Evolutionary conservation across 2,888 invertebrate genomes (phyloP).

Genomic region (Oasisia sp.): DNA sequence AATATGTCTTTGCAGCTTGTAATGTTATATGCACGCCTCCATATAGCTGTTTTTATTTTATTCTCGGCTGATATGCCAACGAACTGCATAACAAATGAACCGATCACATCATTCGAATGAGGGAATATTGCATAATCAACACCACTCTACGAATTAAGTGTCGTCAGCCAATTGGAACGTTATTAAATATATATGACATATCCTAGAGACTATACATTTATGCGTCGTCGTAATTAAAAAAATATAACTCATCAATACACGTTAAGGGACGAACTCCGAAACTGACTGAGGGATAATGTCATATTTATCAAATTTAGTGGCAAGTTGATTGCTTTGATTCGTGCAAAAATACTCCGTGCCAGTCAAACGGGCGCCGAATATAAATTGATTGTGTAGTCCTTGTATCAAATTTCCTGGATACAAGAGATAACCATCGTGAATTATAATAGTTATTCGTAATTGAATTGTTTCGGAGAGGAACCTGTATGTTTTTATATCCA

Average conservation of each 20-base stretch:
- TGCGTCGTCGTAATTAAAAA: not conserved
- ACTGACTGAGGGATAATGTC: not conserved
- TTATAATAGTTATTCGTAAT: not conserved
- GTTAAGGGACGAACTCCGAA: not conserved
- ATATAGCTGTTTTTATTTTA: not conserved
- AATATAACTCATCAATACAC: not conserved
- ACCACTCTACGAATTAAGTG: no score
- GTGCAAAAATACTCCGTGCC: not conserved
- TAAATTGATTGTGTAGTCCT: not conserved
- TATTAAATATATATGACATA: not conserved
- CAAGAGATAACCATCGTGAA: not conserved
- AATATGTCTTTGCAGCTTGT: not conserved
- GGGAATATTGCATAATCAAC: no score
- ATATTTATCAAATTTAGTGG: not conserved
- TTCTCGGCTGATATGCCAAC: not conserved
- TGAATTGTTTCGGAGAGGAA: not conserved
- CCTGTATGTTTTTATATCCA: not conserved
- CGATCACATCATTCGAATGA: not conserved
- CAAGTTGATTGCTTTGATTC: not conserved
- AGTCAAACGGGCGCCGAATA: not conserved
- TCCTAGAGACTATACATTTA: not conserved
- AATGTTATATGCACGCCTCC: not conserved
- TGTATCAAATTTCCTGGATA: not conserved
- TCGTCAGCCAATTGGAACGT: no score
- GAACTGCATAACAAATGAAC: not conserved